Base-by-base conservation (phyloP, 2,113 vertebrate genomes). In the Prietella phreatophila region DNA sequence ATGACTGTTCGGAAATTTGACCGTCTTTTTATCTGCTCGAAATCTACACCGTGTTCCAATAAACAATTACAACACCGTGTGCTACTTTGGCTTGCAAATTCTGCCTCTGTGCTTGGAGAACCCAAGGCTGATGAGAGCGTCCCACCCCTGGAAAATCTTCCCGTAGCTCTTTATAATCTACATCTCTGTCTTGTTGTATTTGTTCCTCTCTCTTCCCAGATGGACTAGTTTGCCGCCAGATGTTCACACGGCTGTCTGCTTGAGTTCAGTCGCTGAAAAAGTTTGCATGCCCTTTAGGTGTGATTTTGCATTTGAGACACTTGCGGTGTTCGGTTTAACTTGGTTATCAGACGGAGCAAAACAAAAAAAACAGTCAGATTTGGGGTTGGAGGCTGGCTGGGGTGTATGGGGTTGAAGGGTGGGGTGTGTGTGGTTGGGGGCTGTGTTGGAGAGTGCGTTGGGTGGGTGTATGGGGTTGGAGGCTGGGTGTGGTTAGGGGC, bases 161-260 rank as follows among this genome's bases (percentile, higher is more conserved):
- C 85, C 39, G 50, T 25, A 13, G 5, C 75, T 79, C 63, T 86
- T 78, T 33, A 78, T 79, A 86, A 58, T 85, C 56, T 7, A 58
- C 14, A 61, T 61, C 69, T 85, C 67, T 85, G 9, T 47, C 84
- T 78, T 22, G 47, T 36, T 78, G 22, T 42, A 5, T 85, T 20
- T 17, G 25, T 42, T n/a, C 36, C 30, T 1, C 3, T 15, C 53
- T 42, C 1, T 47, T 13, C 33, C 36, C 69, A 76, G 6, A 30
- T 61, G 53, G 22, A 42, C 53, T 71, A 14, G 84, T 56, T 7
- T 17, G 6, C 76, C 6, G 3, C 7, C 76, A 55, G 47, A 3
- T 17, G 5, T 30, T 14, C 7, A 69, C 42, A 76, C 4, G 5
- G n/a, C 75, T 5, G 42, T 53, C 22, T 6, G 14, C 9, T 76